These are phyloP conservation scores for Drosophila grimshawi DNA, from an alignment of 1,140 invertebrate species.

Conservation along the genomic window DNA sequence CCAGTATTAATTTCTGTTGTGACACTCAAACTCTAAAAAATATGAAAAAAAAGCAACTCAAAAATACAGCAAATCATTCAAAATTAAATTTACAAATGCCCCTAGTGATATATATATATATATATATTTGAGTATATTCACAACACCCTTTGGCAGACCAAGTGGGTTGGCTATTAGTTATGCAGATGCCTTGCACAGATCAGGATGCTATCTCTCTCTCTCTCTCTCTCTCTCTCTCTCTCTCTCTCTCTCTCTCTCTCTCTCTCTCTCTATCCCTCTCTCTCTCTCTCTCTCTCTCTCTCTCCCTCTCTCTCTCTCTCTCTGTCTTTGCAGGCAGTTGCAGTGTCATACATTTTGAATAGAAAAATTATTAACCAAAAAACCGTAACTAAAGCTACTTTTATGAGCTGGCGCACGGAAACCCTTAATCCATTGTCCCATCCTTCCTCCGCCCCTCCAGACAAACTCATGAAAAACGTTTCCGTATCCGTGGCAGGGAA, in stretches of 20 bases:
- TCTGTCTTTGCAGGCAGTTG: constrained; percentile 5
- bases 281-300: no score
- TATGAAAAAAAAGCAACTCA: constrained; percentile 41
- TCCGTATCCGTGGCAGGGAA: constrained; percentile 14
- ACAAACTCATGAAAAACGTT: constrained; percentile 43
- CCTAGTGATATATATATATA: background rate
- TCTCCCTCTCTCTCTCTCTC: no score
- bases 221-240: no score
- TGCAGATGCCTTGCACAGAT: constrained; percentile 59
- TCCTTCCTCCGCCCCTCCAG: constrained; percentile 9
- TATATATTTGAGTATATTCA: background rate
- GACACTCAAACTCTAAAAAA: constrained; percentile 51
- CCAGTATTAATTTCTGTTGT: constrained; percentile 68
- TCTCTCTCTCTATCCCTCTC: no score
- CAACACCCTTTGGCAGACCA: constrained; percentile 48
- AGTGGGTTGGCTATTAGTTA: constrained; percentile 68
- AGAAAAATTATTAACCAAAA: constrained; percentile 84
- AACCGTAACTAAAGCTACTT: constrained; percentile 83
- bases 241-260: no score
- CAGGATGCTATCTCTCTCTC: background rate
- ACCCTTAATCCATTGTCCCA: constrained; percentile 64
- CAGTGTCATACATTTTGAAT: constrained; percentile 82
- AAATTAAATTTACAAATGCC: constrained; percentile 21
- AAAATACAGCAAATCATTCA: constrained; percentile 44
- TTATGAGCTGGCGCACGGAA: constrained; percentile 77